Conservation (phyloP, 2,888 invertebrate genomes). For the Mechanitis messenoides region DNA sequence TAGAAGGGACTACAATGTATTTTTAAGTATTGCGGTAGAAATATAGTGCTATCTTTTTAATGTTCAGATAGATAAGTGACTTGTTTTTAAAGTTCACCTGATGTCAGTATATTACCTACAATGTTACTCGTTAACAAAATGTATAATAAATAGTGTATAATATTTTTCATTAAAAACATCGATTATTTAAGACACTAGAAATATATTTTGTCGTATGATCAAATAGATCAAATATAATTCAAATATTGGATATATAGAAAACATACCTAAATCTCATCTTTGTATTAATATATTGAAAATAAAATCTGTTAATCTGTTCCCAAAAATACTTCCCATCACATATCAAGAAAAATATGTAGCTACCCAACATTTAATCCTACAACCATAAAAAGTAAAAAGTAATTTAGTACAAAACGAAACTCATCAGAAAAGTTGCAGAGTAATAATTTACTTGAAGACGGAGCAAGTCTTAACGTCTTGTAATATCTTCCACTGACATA, state of each 20-base stretch:
- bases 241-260: too few species aligned
- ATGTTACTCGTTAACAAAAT: slow-evolving; percentile 14
- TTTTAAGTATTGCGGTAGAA: slow-evolving; percentile 53
- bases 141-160: neutral
- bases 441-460: slow-evolving; percentile 70
- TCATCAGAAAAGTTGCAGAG: slow-evolving; percentile 68
- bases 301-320: too few species aligned
- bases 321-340: slow-evolving; percentile 24
- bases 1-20: slow-evolving; percentile 62
- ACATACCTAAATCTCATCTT: too few species aligned
- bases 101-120: slow-evolving; percentile 25
- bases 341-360: slow-evolving; percentile 28
- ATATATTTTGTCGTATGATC: too few species aligned
- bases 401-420: slow-evolving; percentile 62
- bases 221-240: too few species aligned
- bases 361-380: slow-evolving; percentile 44
- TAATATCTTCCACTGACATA: slow-evolving; percentile 73
- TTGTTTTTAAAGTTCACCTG: slow-evolving; percentile 21
- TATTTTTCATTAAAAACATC: neutral
- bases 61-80: slow-evolving; percentile 26
- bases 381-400: slow-evolving; percentile 69
- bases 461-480: slow-evolving; percentile 55
- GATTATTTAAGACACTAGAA: too few species aligned
- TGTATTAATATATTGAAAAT: too few species aligned
- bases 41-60: slow-evolving; percentile 34